Percentiles rank a stretch among this genome's conserved stretches.
Evolutionary conservation across 2,888 invertebrate species (phyloP).

Genomic region (Lucinisca nassula): DNA sequence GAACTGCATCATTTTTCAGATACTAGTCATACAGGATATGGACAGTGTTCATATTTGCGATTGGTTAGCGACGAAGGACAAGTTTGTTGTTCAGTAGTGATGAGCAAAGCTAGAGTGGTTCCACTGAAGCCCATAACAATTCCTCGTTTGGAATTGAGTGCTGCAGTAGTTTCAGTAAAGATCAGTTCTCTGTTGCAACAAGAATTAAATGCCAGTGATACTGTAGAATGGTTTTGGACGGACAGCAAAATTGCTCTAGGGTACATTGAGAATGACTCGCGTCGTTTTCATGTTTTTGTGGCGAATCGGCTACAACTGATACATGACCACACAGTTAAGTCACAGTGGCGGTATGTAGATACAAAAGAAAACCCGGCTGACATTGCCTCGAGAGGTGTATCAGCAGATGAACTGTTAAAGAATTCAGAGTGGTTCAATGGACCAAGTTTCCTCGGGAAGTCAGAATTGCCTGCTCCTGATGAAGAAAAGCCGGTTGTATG

Average conservation of each 20-base stretch:
- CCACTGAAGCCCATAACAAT: conserved; percentile 61
- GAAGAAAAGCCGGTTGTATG: neutral
- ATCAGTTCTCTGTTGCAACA: conserved; percentile 14
- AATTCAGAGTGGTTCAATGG: neutral
- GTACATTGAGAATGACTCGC: conserved; percentile 33
- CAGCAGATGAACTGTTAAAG: neutral
- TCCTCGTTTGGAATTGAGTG: conserved; percentile 64
- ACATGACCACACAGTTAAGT: conserved; percentile 38
- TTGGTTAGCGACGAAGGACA: conserved; percentile 29
- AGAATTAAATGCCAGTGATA: conserved; percentile 27
- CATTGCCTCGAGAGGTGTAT: conserved; percentile 63
- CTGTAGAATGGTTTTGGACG: conserved; percentile 23
- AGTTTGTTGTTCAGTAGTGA: conserved; percentile 64
- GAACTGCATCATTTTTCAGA: conserved; percentile 73
- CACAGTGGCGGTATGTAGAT: conserved; percentile 69
- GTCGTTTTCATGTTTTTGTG: conserved; percentile 32
- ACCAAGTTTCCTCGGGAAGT: neutral
- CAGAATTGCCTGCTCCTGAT: neutral
- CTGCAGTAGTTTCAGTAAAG: conserved; percentile 58
- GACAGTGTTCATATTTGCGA: conserved; percentile 68
- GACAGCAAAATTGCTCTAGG: conserved; percentile 38
- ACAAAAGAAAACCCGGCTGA: conserved; percentile 73
- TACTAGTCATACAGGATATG: conserved; percentile 68
- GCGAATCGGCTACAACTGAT: conserved; percentile 43
- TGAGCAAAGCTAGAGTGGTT: conserved; percentile 65